Evolutionary conservation across 1,140 invertebrate species (phyloP).

Genomic region (Rhizoglyphus robini): DNA sequence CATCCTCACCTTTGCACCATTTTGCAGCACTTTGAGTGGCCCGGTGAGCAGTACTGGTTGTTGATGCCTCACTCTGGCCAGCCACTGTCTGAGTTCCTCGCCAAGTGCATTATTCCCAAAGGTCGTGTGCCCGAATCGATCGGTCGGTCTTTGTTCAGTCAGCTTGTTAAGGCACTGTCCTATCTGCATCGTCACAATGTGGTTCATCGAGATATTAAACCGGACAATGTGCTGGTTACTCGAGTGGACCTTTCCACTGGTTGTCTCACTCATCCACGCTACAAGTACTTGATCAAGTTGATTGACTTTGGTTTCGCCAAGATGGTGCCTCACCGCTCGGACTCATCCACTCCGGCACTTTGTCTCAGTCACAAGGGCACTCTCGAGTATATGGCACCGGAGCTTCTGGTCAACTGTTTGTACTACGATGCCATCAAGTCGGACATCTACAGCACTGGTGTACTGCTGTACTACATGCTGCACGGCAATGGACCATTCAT

Average conservation of each 20-base stretch:
- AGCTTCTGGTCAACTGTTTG: background rate
- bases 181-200: background rate
- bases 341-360: background rate
- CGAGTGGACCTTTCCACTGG: no score
- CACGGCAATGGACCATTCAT: conserved; percentile 1
- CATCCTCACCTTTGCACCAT: background rate
- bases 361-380: conserved; percentile 6
- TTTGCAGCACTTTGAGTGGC: background rate
- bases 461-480: background rate
- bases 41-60: background rate
- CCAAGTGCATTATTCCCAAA: background rate
- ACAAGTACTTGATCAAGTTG: background rate
- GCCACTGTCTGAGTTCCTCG: background rate
- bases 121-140: background rate
- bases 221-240: conserved; percentile 8
- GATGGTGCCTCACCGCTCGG: background rate
- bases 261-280: no score
- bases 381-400: conserved; percentile 14
- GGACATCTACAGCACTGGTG: conserved; percentile 14
- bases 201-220: conserved; percentile 8
- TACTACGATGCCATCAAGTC: conserved; percentile 10
- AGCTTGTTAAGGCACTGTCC: background rate
- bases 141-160: background rate
- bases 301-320: conserved; percentile 17
- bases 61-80: background rate